Evolutionary conservation across 2,113 vertebrate species (phyloP).

Genomic region (Clarias macrocephalus): DNA sequence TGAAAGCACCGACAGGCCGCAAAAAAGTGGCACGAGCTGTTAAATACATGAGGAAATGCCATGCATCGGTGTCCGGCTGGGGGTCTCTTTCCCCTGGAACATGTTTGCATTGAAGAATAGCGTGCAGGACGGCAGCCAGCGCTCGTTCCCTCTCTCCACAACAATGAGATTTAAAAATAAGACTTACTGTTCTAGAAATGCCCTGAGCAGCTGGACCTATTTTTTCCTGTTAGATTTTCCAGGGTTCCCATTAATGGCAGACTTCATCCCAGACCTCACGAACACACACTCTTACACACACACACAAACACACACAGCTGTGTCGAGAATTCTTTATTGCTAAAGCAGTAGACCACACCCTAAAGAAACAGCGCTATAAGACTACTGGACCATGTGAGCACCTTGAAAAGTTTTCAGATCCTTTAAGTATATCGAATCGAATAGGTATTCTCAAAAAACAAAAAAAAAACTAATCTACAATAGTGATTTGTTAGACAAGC

Average conservation of each 20-base stretch:
- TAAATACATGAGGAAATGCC: slow-evolving; percentile 15
- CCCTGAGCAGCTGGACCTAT: slow-evolving; percentile 37
- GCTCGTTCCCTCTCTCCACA: slow-evolving; percentile 39
- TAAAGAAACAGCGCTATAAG: background rate
- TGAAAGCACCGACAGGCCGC: background rate
- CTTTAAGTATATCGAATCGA: background rate
- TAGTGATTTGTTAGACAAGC: slow-evolving; percentile 1
- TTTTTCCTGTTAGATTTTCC: slow-evolving; percentile 53
- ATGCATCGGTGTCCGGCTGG: background rate
- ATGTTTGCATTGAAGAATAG: slow-evolving; percentile 23
- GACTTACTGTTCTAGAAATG: slow-evolving; percentile 35
- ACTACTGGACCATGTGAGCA: background rate
- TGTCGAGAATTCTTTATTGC: slow-evolving; percentile 17
- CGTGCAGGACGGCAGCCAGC: slow-evolving; percentile 37
- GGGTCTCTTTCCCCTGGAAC: slow-evolving; percentile 25
- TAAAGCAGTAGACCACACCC: slow-evolving; percentile 7
- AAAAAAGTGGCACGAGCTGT: background rate
- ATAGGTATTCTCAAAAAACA: background rate
- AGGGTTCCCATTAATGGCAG: slow-evolving; percentile 44
- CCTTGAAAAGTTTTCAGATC: background rate
- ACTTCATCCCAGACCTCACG: slow-evolving; percentile 4
- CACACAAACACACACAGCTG: slow-evolving; percentile 29
- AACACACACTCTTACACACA: background rate
- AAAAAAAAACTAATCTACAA: background rate
- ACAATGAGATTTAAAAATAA: slow-evolving; percentile 58